These are phyloP conservation scores for Carollia perspicillata DNA, from an alignment of 2,113 vertebrate species.

Conservation along the genomic window DNA sequence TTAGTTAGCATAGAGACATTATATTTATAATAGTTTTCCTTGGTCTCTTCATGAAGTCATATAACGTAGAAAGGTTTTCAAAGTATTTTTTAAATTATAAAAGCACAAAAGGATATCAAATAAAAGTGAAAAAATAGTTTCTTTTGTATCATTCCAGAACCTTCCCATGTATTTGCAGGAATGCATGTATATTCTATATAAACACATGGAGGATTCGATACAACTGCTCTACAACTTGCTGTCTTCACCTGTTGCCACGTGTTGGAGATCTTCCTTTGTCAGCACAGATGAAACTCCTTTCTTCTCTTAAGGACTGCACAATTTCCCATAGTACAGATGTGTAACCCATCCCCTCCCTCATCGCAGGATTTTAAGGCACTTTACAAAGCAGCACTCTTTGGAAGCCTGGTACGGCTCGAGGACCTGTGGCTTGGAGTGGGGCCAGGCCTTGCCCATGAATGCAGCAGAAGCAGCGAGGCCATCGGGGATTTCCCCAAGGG, in stretches of 20 bases:
- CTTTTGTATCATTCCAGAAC: constrained; percentile 22
- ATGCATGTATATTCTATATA: background rate
- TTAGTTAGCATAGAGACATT: constrained; percentile 53
- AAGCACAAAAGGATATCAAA: background rate
- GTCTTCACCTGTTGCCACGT: background rate
- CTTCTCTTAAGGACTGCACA: background rate
- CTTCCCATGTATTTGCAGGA: background rate
- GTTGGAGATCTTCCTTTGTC: background rate
- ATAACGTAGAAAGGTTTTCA: constrained; percentile 9
- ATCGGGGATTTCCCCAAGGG: constrained; percentile 21
- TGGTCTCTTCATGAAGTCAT: background rate
- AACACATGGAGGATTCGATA: background rate
- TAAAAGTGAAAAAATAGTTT: background rate
- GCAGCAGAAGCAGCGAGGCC: background rate
- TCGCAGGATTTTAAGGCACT: background rate
- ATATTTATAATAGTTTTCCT: constrained; percentile 5
- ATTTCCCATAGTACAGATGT: background rate
- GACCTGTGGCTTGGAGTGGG: background rate
- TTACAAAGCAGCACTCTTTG: background rate
- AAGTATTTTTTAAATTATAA: constrained; percentile 8
- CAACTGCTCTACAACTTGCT: background rate
- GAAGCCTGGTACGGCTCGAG: background rate
- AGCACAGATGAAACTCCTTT: background rate
- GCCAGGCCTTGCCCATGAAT: background rate
- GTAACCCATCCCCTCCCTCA: background rate